These are phyloP conservation scores for Orycteropus afer DNA, from an alignment of 2,113 vertebrate genomes.

Conservation along the genomic window DNA sequence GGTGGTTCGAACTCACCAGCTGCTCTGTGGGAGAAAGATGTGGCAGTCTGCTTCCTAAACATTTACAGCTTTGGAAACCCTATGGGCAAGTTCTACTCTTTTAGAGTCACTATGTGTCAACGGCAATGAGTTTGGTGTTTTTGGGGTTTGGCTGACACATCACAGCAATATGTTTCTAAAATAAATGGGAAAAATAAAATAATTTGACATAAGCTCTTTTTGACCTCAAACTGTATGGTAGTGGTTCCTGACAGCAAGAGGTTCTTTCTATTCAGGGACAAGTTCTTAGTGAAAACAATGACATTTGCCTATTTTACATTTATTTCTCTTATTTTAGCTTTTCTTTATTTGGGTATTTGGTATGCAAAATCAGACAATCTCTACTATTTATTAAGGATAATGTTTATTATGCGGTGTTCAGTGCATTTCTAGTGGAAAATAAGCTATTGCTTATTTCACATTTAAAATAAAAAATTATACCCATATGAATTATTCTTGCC, in stretches of 20 bases:
- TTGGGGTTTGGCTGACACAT: background rate
- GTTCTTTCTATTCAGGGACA: background rate
- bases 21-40: background rate
- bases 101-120: background rate
- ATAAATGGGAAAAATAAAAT: conserved; percentile 4
- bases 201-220: background rate
- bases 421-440: conserved; percentile 28
- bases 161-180: background rate
- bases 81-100: background rate
- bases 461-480: conserved; percentile 51
- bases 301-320: background rate
- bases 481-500: background rate
- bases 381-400: background rate
- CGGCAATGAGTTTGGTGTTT: background rate
- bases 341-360: background rate
- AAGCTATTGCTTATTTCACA: conserved; percentile 6
- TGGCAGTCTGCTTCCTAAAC: background rate
- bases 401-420: background rate
- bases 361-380: background rate
- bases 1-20: background rate
- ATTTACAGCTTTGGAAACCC: background rate
- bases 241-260: background rate
- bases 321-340: conserved; percentile 34
- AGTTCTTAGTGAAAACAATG: background rate
- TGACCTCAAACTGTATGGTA: background rate